These are phyloP conservation scores for Pangasius mekongensis DNA, from an alignment of 2,797 vertebrate species.

Conservation along the genomic window DNA sequence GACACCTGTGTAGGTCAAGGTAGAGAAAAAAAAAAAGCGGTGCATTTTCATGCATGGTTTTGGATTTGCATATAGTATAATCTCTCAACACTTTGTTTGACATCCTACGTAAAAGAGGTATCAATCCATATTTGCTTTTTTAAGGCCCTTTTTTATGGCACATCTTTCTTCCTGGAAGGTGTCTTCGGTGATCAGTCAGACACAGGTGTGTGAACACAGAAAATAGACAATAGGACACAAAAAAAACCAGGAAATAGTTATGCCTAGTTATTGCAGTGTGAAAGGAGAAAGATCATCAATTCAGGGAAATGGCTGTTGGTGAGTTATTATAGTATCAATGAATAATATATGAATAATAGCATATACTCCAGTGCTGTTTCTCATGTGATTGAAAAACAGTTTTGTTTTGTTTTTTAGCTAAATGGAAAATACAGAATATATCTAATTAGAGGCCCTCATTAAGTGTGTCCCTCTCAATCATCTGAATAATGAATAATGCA, in stretches of 20 bases:
- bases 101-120: background rate
- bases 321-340: slow-evolving; percentile 36
- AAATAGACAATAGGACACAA: slow-evolving; percentile 6
- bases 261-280: slow-evolving; percentile 39
- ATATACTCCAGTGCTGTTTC: slow-evolving; percentile 32
- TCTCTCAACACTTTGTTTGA: background rate
- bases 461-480: slow-evolving; percentile 19
- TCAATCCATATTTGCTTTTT: background rate
- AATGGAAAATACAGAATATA: slow-evolving; percentile 31
- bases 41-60: background rate
- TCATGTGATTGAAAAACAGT: slow-evolving; percentile 20
- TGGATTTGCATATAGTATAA: background rate
- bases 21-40: background rate
- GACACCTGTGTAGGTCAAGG: background rate
- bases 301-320: slow-evolving; percentile 24
- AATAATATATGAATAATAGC: slow-evolving; percentile 32
- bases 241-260: background rate
- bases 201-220: slow-evolving; percentile 47
- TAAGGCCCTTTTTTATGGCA: background rate
- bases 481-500: background rate
- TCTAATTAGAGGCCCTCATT: background rate
- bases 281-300: slow-evolving; percentile 50
- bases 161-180: slow-evolving; percentile 42
- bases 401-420: background rate
- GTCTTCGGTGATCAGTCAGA: slow-evolving; percentile 71